Evolutionary conservation across 2,888 invertebrate species (phyloP).

Genomic region (Neria commutata): DNA sequence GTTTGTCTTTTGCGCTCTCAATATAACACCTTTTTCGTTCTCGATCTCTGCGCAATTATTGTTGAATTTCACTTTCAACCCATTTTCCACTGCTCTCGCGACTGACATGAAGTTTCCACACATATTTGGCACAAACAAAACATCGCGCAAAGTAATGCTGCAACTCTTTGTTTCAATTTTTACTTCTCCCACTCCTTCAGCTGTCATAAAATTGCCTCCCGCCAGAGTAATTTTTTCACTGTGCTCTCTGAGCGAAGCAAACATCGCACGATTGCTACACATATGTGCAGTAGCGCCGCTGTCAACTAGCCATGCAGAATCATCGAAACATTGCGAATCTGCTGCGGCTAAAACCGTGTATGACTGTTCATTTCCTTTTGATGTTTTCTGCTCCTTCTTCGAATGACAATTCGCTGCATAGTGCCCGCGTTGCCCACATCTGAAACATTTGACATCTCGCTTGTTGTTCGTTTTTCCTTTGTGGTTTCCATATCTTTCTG

Average conservation of each 20-base stretch:
- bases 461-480: not conserved
- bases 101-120: too few species aligned
- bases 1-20: not conserved
- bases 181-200: too few species aligned
- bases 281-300: slow-evolving; percentile 27
- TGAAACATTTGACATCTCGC: not conserved
- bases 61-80: too few species aligned
- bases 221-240: slow-evolving; percentile 17
- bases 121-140: too few species aligned
- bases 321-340: too few species aligned
- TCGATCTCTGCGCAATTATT: not conserved
- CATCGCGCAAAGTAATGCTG: too few species aligned
- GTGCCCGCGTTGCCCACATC: slow-evolving; percentile 2
- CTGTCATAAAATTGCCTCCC: slow-evolving; percentile 4
- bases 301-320: slow-evolving; percentile 27
- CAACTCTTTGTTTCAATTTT: too few species aligned
- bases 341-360: too few species aligned
- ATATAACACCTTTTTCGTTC: too few species aligned
- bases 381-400: too few species aligned
- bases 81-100: too few species aligned
- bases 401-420: slow-evolving; percentile 9
- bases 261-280: slow-evolving; percentile 23
- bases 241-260: slow-evolving; percentile 15
- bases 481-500: not conserved
- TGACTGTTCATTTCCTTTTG: too few species aligned